A percentile compares a stretch with the other conserved stretches of the same genome.
These are phyloP conservation scores for Agapetus fuscipes DNA, from an alignment of 2,888 invertebrate species.

Conservation along the genomic window DNA sequence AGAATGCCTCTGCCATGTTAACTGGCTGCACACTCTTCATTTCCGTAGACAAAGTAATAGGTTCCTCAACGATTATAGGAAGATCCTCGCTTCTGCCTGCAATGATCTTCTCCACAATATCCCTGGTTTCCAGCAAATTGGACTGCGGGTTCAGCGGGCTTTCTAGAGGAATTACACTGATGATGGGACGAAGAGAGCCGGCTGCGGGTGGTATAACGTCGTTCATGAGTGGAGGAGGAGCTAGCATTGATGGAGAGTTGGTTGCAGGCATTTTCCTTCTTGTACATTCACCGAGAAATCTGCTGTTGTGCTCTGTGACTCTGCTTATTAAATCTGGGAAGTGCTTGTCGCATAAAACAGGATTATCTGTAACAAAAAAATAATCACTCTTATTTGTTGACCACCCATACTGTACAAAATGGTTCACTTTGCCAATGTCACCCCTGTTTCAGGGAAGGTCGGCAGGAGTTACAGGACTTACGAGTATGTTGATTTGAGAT, in stretches of 20 bases:
- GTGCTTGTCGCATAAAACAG: constrained; percentile 66
- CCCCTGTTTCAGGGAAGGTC: too few species aligned
- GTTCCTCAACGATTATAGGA: too few species aligned
- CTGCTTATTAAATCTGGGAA: constrained; percentile 59
- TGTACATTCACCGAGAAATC: constrained; percentile 47
- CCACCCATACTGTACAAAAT: too few species aligned
- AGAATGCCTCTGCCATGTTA: too few species aligned
- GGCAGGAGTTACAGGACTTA: too few species aligned
- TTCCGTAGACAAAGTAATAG: too few species aligned
- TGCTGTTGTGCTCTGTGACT: constrained; percentile 62
- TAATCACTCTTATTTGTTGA: constrained; percentile 1
- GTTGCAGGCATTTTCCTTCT: constrained; percentile 18
- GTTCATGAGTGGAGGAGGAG: constrained; percentile 36
- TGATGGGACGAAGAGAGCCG: constrained; percentile 26
- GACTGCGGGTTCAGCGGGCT: constrained; percentile 5
- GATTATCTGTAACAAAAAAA: constrained; percentile 56
- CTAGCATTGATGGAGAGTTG: constrained; percentile 31
- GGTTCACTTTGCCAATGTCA: too few species aligned
- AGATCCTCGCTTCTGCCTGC: too few species aligned
- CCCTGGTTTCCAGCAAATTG: background rate
- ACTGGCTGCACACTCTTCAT: too few species aligned
- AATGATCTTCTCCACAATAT: too few species aligned
- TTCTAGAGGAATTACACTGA: constrained; percentile 25
- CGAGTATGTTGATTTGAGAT: too few species aligned
- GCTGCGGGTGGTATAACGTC: constrained; percentile 25